Conservation (phyloP, 1,140 invertebrate species). For the Drosophila bifasciata region DNA sequence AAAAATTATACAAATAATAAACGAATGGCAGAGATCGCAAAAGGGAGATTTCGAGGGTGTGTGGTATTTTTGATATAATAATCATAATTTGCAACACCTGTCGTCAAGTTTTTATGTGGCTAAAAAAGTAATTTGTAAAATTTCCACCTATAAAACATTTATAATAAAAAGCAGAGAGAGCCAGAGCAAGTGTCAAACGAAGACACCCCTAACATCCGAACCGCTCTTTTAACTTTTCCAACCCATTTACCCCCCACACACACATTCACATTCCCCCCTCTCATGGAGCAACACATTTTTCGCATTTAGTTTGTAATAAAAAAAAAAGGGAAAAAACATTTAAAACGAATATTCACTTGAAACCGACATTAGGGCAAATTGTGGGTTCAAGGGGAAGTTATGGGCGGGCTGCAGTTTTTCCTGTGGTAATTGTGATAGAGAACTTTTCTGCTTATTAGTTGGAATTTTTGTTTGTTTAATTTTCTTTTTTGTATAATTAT, state of each 20-base stretch:
- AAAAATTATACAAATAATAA: conserved; percentile 14
- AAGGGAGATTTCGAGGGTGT: no score
- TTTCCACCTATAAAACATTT: conserved; percentile 72
- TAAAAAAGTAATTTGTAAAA: conserved; percentile 76
- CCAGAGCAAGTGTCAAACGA: conserved; percentile 43
- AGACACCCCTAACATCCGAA: conserved; percentile 16
- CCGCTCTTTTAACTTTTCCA: background rate
- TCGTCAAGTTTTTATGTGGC: conserved; percentile 64
- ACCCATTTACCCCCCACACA: background rate
- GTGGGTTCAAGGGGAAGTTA: conserved; percentile 3
- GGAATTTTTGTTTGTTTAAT: no score
- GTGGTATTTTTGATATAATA: conserved; percentile 75
- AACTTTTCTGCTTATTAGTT: no score
- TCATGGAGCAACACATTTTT: conserved; percentile 60
- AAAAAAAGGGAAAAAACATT: conserved; percentile 55
- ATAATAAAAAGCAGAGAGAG: conserved; percentile 45
- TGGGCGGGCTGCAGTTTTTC: background rate
- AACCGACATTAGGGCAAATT: conserved; percentile 43
- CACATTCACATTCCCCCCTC: background rate
- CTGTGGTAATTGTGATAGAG: background rate
- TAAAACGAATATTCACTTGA: conserved; percentile 61
- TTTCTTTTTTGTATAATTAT: no score
- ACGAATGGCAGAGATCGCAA: background rate
- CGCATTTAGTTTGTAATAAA: conserved; percentile 72
- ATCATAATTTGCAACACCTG: conserved; percentile 76